phyloP scores from a whole-genome alignment of 2,797 vertebrate species.

The Triplophysa yarkandensis region DNA sequence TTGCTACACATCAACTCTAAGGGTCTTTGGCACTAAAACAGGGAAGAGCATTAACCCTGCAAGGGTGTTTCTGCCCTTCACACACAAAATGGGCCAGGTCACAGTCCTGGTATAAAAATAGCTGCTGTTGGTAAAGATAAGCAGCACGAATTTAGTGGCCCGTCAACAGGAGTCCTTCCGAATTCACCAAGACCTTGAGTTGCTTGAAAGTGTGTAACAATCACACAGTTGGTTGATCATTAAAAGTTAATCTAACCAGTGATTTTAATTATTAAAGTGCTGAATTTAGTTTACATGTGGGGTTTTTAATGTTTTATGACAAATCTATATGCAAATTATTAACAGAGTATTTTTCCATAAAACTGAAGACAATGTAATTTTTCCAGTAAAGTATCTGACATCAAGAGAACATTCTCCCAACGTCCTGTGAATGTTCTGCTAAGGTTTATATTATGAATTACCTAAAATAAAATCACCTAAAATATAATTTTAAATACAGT shows the following conservation, averaged over 20 bases:
- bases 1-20: conserved; percentile 23
- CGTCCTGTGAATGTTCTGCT: no score
- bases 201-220: neutral
- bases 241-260: conserved; percentile 6
- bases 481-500: no score
- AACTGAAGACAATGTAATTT: no score
- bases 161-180: conserved; percentile 6
- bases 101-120: conserved; percentile 39
- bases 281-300: no score
- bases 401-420: no score
- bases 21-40: conserved; percentile 28
- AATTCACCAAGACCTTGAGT: neutral
- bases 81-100: conserved; percentile 18
- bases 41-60: conserved; percentile 35
- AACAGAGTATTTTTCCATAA: no score
- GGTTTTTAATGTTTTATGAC: no score
- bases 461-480: no score
- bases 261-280: neutral
- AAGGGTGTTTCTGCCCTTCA: conserved; percentile 44
- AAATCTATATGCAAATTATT: no score
- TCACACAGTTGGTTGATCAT: neutral
- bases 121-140: conserved; percentile 24
- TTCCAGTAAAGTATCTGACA: no score
- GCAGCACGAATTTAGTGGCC: conserved; percentile 9
- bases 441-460: no score